phyloP scores from a whole-genome alignment of 2,888 invertebrate genomes.

The Anthophora plumipes region DNA sequence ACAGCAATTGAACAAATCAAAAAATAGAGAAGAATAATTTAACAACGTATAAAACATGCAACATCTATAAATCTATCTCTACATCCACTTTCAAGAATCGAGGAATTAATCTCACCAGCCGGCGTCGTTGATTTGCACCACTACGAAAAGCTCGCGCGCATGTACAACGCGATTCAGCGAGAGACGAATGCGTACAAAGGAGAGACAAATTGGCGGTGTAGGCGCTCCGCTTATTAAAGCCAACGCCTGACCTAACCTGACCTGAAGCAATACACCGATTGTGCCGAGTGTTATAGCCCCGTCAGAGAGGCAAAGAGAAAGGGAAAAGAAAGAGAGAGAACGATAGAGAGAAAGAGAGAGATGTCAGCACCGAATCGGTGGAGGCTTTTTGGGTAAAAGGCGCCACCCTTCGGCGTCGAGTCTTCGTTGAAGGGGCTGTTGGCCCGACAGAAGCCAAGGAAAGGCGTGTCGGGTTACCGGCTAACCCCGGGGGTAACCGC shows the following conservation, averaged over 20 bases:
- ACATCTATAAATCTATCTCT: no score
- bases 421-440: conserved; percentile 80
- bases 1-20: no score
- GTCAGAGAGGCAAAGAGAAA: no score
- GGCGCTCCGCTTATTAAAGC: conserved; percentile 56
- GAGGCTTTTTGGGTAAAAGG: conserved; percentile 74
- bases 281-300: conserved; percentile 50
- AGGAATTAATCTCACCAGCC: neutral
- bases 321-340: no score
- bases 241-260: conserved; percentile 46
- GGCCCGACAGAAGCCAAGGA: conserved; percentile 84
- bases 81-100: neutral
- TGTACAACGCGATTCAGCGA: neutral
- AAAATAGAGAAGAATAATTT: no score
- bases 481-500: conserved; percentile 81
- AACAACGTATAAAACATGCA: no score
- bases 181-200: conserved; percentile 32
- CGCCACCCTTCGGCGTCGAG: conserved; percentile 74
- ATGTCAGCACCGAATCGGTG: conserved; percentile 50
- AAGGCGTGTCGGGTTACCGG: conserved; percentile 82
- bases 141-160: neutral
- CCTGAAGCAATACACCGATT: conserved; percentile 54
- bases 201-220: conserved; percentile 68
- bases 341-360: conserved; percentile 3
- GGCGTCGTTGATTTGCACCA: neutral